Conservation (phyloP, 2,797 vertebrate genomes). For the Echeneis naucrates region DNA sequence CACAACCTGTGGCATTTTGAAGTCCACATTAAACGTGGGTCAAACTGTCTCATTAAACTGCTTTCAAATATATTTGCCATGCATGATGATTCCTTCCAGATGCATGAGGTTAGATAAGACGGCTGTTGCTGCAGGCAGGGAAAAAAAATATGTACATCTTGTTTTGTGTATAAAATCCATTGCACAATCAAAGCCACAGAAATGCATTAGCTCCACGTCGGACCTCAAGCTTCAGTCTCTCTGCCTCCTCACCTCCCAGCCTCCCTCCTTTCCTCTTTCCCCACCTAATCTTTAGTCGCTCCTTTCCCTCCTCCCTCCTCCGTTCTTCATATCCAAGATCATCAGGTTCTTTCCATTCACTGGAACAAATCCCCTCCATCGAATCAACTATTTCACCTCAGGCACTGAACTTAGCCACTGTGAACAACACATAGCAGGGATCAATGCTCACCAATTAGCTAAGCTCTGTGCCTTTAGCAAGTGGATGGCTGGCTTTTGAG, state of each 20-base stretch:
- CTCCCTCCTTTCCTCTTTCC: slow-evolving; percentile 13
- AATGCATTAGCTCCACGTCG: slow-evolving; percentile 4
- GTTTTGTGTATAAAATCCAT: slow-evolving; percentile 19
- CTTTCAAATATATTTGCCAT: slow-evolving; percentile 49
- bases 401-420: slow-evolving; percentile 93
- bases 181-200: slow-evolving; percentile 24
- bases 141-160: slow-evolving; percentile 16
- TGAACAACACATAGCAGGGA: slow-evolving; percentile 88
- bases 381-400: slow-evolving; percentile 86
- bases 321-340: slow-evolving; percentile 71
- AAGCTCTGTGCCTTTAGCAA: slow-evolving; percentile 89
- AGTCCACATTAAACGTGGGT: slow-evolving; percentile 41
- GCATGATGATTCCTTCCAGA: slow-evolving; percentile 53
- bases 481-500: slow-evolving; percentile 68
- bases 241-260: neutral
- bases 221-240: slow-evolving; percentile 12
- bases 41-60: slow-evolving; percentile 25
- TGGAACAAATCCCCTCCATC: slow-evolving; percentile 72
- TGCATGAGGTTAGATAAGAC: slow-evolving; percentile 34
- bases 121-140: slow-evolving; percentile 44
- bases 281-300: slow-evolving; percentile 47
- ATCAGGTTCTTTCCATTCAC: slow-evolving; percentile 75
- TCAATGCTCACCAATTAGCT: slow-evolving; percentile 91
- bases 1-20: slow-evolving; percentile 47
- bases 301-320: slow-evolving; percentile 38